Base-by-base conservation (phyloP, 2,888 invertebrate genomes). In the Cephus pulcher region DNA sequence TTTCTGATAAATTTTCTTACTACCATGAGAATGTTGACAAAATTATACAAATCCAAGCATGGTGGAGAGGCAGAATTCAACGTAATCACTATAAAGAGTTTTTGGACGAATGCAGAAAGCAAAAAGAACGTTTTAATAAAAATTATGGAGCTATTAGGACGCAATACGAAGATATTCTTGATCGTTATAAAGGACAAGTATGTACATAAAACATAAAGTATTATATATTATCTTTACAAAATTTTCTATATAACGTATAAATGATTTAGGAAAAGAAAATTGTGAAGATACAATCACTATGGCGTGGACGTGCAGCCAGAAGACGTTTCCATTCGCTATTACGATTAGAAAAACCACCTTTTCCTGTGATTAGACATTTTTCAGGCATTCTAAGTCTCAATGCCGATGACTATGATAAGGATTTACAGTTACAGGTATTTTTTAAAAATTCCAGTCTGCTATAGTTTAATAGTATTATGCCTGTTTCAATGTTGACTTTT, bases 331-430 rank as follows among this genome's bases (percentile, higher is more conserved):
- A 93, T 34, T 94, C 94, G 0, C 88, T 95, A 33, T 93, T 94
- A 82, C 92, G 93, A 80, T 92, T 93, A 0, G 91, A 93, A 12
- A 93, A 94, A 84, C 94, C 94, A 35, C 93, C 94, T 11, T 92
- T 95, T 32, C 92, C 93, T 80, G 93, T 94, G 23, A 94, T 95
- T 3, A 93, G 94, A 79, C 93, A 94, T 86, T 96, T 96, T 92
- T 94, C 96, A 34, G 94, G 95, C 32, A 93, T 95, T 85, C 91
- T 96, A 75, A 95, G 95, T 87, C 94, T 95, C 82, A 95, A 94
- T 75, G 94, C 95, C 33, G 94, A 95, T 87, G 96, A 96, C 90
- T 96, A 96, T 84, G 94, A 95, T 80, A 94, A 95, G 85, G 96
- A 96, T 92, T 93, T 95, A 75, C 93, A 94, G 87, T 88, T 95